Evolutionary conservation across 2,797 vertebrate genomes (phyloP).

Genomic region (Cossypha caffra): DNA sequence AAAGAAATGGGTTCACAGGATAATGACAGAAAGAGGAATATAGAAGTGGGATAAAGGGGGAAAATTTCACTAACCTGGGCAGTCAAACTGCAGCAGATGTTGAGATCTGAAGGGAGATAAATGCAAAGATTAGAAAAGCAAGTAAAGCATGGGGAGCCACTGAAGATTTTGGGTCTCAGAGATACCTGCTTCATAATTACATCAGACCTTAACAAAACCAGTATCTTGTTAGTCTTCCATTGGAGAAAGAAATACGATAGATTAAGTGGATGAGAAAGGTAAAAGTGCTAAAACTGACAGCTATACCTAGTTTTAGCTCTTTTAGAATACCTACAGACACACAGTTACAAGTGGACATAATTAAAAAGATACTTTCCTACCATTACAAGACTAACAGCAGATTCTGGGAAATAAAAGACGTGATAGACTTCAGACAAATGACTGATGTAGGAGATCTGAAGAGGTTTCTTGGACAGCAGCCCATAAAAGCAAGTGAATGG

Average conservation of each 20-base stretch:
- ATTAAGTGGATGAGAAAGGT: slow-evolving; percentile 15
- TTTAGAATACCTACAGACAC: neutral
- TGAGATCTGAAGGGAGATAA: slow-evolving; percentile 82
- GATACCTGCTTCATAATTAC: neutral
- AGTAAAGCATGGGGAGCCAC: slow-evolving; percentile 59
- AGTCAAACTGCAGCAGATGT: slow-evolving; percentile 78
- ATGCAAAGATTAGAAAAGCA: slow-evolving; percentile 79
- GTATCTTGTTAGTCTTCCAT: neutral
- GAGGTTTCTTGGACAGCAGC: neutral
- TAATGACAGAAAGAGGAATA: slow-evolving; percentile 11
- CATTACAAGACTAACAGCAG: neutral
- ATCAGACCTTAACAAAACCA: neutral
- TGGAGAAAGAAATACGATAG: neutral
- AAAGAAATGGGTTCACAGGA: neutral
- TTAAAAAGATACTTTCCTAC: neutral
- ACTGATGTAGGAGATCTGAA: neutral
- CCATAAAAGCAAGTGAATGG: neutral
- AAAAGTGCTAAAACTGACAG: neutral
- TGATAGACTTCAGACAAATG: neutral
- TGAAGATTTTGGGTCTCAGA: slow-evolving; percentile 34
- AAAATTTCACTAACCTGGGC: slow-evolving; percentile 75
- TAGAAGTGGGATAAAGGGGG: slow-evolving; percentile 19
- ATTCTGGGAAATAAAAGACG: neutral
- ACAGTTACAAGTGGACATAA: neutral
- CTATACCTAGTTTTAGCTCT: neutral